Conservation (phyloP, 2,113 vertebrate species). For the Tupaia chinensis region DNA sequence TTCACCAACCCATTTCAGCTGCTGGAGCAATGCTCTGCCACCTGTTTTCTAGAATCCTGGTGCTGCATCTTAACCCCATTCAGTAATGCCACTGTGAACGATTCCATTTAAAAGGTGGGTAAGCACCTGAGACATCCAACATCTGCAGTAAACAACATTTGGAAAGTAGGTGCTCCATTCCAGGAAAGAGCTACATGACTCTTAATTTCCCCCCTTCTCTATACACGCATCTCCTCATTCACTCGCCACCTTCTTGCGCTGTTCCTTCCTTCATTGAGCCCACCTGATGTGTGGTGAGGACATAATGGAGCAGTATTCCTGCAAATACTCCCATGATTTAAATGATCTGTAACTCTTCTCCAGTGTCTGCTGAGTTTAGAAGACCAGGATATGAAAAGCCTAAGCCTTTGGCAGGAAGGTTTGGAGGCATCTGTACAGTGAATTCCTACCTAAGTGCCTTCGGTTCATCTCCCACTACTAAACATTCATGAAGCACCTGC, state of each 20-base stretch:
- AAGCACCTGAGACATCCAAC: constrained; percentile 32
- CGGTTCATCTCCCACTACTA: not conserved
- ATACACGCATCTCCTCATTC: not conserved
- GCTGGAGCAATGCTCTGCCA: rapidly evolving
- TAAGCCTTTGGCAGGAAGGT: not conserved
- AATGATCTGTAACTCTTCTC: not conserved
- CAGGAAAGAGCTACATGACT: constrained; percentile 71
- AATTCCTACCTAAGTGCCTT: not conserved
- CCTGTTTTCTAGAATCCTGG: not conserved
- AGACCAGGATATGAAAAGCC: not conserved
- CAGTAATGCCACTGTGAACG: constrained; percentile 68
- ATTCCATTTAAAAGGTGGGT: constrained; percentile 79
- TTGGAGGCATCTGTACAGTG: not conserved
- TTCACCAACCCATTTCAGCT: rapidly evolving
- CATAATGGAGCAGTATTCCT: not conserved
- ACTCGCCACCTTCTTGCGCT: not conserved
- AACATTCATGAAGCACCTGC: not conserved
- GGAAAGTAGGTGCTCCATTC: constrained; percentile 61
- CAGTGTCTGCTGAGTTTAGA: not conserved
- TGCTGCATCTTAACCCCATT: not conserved
- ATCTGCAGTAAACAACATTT: constrained; percentile 69
- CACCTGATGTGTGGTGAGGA: not conserved
- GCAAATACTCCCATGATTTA: not conserved
- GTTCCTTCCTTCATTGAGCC: not conserved
- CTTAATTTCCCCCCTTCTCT: constrained; percentile 72